A percentile compares a stretch with the other conserved stretches of the same genome.
Conservation (phyloP, 2,888 invertebrate species). For the Drosophila pseudotalamancana region DNA sequence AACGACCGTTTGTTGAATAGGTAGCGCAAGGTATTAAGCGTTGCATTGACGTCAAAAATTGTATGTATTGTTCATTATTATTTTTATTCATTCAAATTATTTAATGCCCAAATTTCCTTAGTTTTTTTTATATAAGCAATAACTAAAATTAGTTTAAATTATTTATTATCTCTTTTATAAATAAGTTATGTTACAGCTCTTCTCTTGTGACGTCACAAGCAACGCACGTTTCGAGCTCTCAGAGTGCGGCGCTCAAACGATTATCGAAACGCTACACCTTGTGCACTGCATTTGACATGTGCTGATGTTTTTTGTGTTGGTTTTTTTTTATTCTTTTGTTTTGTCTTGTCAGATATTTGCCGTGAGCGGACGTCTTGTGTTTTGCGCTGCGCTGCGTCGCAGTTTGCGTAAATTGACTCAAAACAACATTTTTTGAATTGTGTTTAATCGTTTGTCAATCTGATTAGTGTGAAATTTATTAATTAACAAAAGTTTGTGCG, state of each 20-base stretch:
- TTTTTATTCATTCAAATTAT: neutral
- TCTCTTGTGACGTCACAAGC: conserved; percentile 11
- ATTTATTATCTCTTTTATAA: neutral
- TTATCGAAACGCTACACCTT: conserved; percentile 15
- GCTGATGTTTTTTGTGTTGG: conserved; percentile 50
- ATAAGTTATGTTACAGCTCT: neutral
- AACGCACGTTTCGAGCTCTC: neutral
- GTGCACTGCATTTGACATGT: conserved; percentile 8
- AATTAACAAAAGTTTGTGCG: conserved; percentile 34
- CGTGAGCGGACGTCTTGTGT: conserved; percentile 67
- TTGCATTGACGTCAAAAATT: conserved; percentile 3
- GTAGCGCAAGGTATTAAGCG: neutral
- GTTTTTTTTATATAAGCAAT: too few relatives aligned
- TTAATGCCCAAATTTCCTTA: too few relatives aligned
- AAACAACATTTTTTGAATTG: conserved; percentile 51
- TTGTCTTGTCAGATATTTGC: conserved; percentile 60
- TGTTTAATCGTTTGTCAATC: conserved; percentile 46
- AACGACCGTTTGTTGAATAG: neutral
- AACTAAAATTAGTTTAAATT: neutral
- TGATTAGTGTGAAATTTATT: conserved; percentile 26
- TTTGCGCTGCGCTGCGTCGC: conserved; percentile 70
- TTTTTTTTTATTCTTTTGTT: conserved; percentile 35
- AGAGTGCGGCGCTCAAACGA: neutral
- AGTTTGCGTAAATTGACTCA: conserved; percentile 64
- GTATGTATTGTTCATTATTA: neutral